These are phyloP conservation scores for Urocitellus parryii DNA, from an alignment of 2,113 vertebrate species.

Conservation along the genomic window DNA sequence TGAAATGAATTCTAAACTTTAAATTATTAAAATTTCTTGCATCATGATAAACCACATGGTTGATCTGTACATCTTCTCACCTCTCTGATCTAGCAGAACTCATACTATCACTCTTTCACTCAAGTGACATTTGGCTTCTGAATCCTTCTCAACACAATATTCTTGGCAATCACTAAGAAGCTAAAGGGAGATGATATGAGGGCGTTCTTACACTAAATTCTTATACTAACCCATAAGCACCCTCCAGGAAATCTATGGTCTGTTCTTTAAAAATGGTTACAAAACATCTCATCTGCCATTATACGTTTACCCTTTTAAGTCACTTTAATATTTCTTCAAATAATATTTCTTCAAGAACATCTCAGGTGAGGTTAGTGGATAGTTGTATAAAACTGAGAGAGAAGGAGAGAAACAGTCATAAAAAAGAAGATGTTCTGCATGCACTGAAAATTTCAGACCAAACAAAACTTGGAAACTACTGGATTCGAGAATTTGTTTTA, in stretches of 20 bases:
- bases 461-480: conserved; percentile 43
- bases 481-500: background rate
- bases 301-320: background rate
- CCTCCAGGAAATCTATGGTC: background rate
- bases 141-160: conserved; percentile 6
- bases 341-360: conserved; percentile 29
- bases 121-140: background rate
- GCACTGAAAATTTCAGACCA: conserved; percentile 30
- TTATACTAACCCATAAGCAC: background rate
- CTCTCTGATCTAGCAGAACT: background rate
- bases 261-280: background rate
- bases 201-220: background rate
- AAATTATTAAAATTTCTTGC: background rate
- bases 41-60: background rate
- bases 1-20: background rate
- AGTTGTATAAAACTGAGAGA: background rate
- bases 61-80: background rate
- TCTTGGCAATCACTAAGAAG: background rate
- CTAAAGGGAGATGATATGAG: background rate
- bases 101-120: background rate
- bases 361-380: background rate
- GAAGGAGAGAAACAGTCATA: background rate
- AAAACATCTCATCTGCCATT: background rate
- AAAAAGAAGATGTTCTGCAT: background rate
- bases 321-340: conserved; percentile 29